Evolutionary conservation across 2,797 vertebrate species (phyloP).

Genomic region (Artibeus lituratus): DNA sequence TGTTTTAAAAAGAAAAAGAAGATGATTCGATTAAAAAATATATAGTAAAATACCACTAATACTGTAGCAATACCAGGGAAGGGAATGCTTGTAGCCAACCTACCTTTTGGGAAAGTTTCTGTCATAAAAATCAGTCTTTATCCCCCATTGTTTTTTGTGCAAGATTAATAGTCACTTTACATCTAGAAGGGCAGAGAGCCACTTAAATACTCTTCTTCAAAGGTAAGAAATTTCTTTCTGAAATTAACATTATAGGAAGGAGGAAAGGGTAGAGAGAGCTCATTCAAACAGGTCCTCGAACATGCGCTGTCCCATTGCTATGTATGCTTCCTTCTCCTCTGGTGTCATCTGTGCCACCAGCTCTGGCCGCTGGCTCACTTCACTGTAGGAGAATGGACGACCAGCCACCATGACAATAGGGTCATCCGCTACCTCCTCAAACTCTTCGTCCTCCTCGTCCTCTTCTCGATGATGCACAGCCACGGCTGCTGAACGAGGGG

Average conservation of each 20-base stretch:
- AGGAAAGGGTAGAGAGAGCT: neutral
- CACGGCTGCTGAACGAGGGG: conserved; percentile 76
- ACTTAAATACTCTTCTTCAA: conserved; percentile 28
- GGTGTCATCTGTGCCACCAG: conserved; percentile 96
- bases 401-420: conserved; percentile 92
- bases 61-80: conserved; percentile 29
- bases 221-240: conserved; percentile 16
- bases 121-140: conserved; percentile 35
- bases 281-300: conserved; percentile 91
- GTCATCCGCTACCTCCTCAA: conserved; percentile 93
- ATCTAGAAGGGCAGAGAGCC: neutral
- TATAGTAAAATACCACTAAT: conserved; percentile 50
- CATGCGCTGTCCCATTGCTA: conserved; percentile 95
- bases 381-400: conserved; percentile 88
- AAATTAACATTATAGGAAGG: conserved; percentile 30
- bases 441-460: conserved; percentile 92
- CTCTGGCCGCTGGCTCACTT: conserved; percentile 95
- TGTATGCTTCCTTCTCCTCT: conserved; percentile 97
- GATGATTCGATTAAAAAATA: conserved; percentile 14
- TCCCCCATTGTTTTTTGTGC: neutral
- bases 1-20: conserved; percentile 16
- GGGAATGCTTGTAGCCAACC: neutral
- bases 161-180: conserved; percentile 32
- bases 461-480: conserved; percentile 65
- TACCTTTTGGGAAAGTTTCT: conserved; percentile 40